A percentile compares a stretch with the other conserved stretches of the same genome.
Conservation (phyloP, 1,140 invertebrate species). For the Episyrphus balteatus region DNA sequence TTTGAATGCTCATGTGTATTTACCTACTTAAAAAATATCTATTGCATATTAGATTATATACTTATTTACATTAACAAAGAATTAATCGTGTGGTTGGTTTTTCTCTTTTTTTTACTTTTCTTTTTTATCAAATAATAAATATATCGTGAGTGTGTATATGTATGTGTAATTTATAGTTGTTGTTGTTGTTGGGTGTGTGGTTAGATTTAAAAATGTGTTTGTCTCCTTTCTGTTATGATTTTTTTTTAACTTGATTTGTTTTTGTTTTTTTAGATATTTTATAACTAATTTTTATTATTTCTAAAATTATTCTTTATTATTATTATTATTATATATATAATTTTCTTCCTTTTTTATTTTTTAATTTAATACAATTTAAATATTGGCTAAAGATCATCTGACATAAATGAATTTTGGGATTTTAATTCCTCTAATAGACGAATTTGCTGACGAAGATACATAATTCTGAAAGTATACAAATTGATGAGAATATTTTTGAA, state of each 20-base stretch:
- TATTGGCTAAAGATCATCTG: slow-evolving; percentile 35
- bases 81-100: too few relatives aligned
- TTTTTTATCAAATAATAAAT: too few relatives aligned
- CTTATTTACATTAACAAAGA: too few relatives aligned
- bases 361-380: slow-evolving; percentile 4
- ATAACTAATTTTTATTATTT: background rate
- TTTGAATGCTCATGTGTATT: too few relatives aligned
- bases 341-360: background rate
- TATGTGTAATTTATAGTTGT: background rate
- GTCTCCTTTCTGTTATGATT: background rate
- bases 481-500: background rate
- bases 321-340: slow-evolving; percentile 1
- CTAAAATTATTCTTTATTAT: background rate
- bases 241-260: background rate
- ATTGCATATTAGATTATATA: too few relatives aligned
- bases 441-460: slow-evolving; percentile 84
- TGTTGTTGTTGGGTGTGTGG: background rate
- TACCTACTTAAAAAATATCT: too few relatives aligned
- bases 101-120: too few relatives aligned
- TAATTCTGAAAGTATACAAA: slow-evolving; percentile 51
- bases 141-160: too few relatives aligned
- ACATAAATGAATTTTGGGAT: slow-evolving; percentile 75
- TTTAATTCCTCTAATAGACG: slow-evolving; percentile 80
- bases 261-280: too few relatives aligned
- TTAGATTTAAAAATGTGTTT: background rate